Evolutionary conservation across 2,113 vertebrate species (phyloP).

Genomic region (Syngnathus floridae): DNA sequence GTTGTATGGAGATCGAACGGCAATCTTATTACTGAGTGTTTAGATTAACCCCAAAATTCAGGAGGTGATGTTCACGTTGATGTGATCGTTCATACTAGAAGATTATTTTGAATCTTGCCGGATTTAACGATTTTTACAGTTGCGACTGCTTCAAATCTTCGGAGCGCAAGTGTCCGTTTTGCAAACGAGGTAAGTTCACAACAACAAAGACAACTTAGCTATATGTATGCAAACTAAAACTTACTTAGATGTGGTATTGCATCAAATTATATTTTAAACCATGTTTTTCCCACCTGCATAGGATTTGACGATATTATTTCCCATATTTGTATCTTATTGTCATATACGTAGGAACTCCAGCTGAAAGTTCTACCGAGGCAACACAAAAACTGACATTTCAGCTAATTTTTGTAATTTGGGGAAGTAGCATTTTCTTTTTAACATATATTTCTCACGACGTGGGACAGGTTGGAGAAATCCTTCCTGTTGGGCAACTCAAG

Average conservation of each 20-base stretch:
- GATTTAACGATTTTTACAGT: background rate
- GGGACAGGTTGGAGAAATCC: background rate
- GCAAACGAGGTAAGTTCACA: background rate
- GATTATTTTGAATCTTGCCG: background rate
- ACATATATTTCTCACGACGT: background rate
- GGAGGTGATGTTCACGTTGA: background rate
- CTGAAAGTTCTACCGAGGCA: background rate
- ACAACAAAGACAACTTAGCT: background rate
- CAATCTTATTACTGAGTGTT: background rate
- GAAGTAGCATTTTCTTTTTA: background rate
- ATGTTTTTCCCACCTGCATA: background rate
- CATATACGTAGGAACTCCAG: background rate
- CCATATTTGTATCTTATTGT: background rate
- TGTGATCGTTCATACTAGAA: background rate
- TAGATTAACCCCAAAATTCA: background rate
- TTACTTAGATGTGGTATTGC: background rate
- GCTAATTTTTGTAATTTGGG: background rate
- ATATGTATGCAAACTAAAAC: background rate
- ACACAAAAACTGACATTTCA: background rate
- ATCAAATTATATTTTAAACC: background rate
- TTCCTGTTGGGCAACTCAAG: background rate
- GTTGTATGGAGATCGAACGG: constrained; percentile 51
- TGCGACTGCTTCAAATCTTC: background rate
- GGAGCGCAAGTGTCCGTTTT: background rate
- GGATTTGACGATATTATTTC: background rate